phyloP scores from a whole-genome alignment of 2,797 vertebrate species.

The Esox lucius region DNA sequence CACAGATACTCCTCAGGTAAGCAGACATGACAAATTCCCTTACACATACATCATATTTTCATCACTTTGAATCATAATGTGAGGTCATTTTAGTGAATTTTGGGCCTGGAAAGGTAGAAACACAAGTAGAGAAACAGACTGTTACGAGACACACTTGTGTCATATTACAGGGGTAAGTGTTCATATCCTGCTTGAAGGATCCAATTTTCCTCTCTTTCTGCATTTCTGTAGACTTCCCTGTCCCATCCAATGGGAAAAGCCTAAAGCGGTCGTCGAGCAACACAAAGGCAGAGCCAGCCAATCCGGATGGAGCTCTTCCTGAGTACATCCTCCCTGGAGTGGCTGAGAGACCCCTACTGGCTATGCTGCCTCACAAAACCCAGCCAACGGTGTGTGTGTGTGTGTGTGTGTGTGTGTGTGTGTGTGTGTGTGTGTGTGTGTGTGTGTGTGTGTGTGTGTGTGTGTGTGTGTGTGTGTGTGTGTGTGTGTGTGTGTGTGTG shows the following conservation, averaged over 20 bases:
- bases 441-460: conserved; percentile 45
- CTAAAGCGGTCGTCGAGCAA: conserved; percentile 72
- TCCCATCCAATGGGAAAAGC: conserved; percentile 64
- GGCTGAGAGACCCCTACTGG: conserved; percentile 75
- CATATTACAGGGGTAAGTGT: not conserved
- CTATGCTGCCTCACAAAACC: conserved; percentile 72
- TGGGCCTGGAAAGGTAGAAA: not conserved
- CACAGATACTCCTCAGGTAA: conserved; percentile 64
- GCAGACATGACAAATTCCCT: not conserved
- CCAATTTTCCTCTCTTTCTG: not conserved
- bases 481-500: too few species aligned
- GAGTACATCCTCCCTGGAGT: conserved; percentile 82
- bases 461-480: not conserved
- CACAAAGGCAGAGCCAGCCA: conserved; percentile 67
- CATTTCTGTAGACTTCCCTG: conserved; percentile 55
- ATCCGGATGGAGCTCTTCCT: conserved; percentile 70
- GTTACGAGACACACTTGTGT: not conserved
- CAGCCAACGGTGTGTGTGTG: conserved; percentile 69
- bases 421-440: conserved; percentile 3
- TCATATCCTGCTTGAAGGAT: not conserved
- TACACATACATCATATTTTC: not conserved
- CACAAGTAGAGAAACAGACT: not conserved
- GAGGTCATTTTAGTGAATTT: too few species aligned
- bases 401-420: conserved; percentile 3
- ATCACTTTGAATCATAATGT: not conserved